Base-by-base conservation (phyloP, 2,888 invertebrate genomes). In the Philonicus albiceps region DNA sequence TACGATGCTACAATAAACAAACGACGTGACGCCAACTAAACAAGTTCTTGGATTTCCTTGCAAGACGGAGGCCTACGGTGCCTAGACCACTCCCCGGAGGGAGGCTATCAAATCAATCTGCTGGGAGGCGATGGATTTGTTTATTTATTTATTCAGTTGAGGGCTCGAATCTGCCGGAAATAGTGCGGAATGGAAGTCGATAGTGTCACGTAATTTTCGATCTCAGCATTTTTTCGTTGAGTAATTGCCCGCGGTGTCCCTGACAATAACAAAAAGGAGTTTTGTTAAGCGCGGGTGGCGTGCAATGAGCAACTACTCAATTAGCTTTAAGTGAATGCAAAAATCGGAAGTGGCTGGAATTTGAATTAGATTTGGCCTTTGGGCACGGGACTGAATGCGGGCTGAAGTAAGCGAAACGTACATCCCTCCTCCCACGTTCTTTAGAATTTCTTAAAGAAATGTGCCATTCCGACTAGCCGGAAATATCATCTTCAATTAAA, bases 401-500 rank as follows among this genome's bases (percentile, higher is more conserved):
- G 37, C 34, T 34, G n/a, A 34, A 75, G 3, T 27, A 31, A 74
- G 37, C 31, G 13, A 74, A 27, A 74, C 27, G n/a, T n/a, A 74
- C 16, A 74, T 1, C 55, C n/a, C 34, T 73, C 16, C 34, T 19
- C 37, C 37, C n/a, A 74, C 31, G 16, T n/a, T 34, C 16, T 11
- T n/a, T 4, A n/a, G 19, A 13, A 19, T 75, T 74, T 19, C 37
- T 75, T 34, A 34, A 19, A 75, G 37, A 13, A 73, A n/a, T 27
- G 6, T 73, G 30, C 27, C 37, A 8, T 37, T 19, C 7, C 19
- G 64, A 22, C 19, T 19, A 64, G 64, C 64, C 74, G 74, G 74
- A 74, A 74, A 74, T 74, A 74, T 74, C 74, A 74, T 74, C 74
- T 74, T 74, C 74, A 74, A 74, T 74, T 34, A 74, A 74, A 74